Conservation (phyloP, 2,888 invertebrate genomes). For the Ormyrus nitidulus region DNA sequence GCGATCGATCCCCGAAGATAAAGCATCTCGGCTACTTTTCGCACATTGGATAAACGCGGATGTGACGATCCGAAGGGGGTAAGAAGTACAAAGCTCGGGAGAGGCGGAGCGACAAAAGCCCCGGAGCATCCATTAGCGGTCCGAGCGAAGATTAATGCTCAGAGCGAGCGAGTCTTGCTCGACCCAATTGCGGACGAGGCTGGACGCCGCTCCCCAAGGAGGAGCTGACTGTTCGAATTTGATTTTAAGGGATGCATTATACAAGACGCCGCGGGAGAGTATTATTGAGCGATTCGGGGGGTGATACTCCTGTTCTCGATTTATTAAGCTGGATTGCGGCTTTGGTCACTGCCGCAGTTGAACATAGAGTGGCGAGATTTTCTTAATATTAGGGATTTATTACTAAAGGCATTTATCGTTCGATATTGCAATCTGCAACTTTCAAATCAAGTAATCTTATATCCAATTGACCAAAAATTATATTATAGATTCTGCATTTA, state of each 20-base stretch:
- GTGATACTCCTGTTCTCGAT: background rate
- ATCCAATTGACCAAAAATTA: too few relatives aligned
- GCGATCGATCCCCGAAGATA: conserved; percentile 37
- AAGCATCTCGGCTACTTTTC: conserved; percentile 36
- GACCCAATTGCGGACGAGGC: background rate
- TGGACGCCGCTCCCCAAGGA: background rate
- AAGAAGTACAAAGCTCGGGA: background rate
- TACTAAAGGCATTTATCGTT: too few relatives aligned
- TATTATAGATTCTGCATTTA: too few relatives aligned
- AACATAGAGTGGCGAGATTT: too few relatives aligned
- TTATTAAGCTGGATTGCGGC: too few relatives aligned
- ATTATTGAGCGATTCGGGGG: background rate
- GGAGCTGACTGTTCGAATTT: conserved; percentile 7
- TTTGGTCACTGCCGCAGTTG: too few relatives aligned
- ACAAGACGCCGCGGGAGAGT: background rate
- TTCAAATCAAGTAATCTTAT: too few relatives aligned
- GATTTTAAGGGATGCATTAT: background rate
- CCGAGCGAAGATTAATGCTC: conserved; percentile 56
- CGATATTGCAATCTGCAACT: too few relatives aligned
- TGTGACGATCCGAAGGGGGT: background rate
- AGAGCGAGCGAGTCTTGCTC: conserved; percentile 47
- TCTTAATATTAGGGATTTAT: too few relatives aligned
- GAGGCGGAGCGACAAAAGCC: conserved; percentile 22
- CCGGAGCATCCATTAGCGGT: conserved; percentile 56
- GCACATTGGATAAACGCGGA: conserved; percentile 29